A percentile compares a stretch with the other conserved stretches of the same genome.
Evolutionary conservation across 2,113 vertebrate species (phyloP).

Genomic region (Arothron firmamentum): DNA sequence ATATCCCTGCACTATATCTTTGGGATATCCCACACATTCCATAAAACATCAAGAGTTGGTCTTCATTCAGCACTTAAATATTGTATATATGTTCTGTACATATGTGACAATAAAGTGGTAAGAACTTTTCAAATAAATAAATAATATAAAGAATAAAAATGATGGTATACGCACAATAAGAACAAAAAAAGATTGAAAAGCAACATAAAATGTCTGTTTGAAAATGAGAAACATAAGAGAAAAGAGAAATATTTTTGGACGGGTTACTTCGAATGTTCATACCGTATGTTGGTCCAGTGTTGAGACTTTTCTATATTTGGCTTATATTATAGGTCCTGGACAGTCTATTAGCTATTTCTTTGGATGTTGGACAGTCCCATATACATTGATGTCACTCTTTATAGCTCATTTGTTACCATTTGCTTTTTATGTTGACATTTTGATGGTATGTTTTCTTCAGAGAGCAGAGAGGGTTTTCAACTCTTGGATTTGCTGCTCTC

Average conservation of each 20-base stretch:
- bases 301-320: constrained; percentile 60
- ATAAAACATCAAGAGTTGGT: constrained; percentile 27
- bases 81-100: constrained; percentile 50
- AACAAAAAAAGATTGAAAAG: constrained; percentile 72
- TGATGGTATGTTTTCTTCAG: constrained; percentile 14
- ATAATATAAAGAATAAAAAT: constrained; percentile 70
- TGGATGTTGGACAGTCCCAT: constrained; percentile 55
- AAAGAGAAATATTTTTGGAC: constrained; percentile 30
- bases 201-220: constrained; percentile 42
- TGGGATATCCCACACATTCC: constrained; percentile 52
- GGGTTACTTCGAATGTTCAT: constrained; percentile 16
- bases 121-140: constrained; percentile 65
- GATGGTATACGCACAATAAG: constrained; percentile 70
- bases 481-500: constrained; percentile 28
- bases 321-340: constrained; percentile 65
- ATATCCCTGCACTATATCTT: constrained; percentile 50
- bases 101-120: constrained; percentile 61
- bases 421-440: constrained; percentile 14
- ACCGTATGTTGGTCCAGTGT: neutral
- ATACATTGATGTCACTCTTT: constrained; percentile 47
- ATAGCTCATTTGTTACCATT: constrained; percentile 31
- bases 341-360: constrained; percentile 55
- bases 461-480: constrained; percentile 15
- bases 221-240: constrained; percentile 12
- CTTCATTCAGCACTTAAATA: constrained; percentile 72